phyloP scores from a whole-genome alignment of 1,140 invertebrate genomes.

The Papilio helenus region DNA sequence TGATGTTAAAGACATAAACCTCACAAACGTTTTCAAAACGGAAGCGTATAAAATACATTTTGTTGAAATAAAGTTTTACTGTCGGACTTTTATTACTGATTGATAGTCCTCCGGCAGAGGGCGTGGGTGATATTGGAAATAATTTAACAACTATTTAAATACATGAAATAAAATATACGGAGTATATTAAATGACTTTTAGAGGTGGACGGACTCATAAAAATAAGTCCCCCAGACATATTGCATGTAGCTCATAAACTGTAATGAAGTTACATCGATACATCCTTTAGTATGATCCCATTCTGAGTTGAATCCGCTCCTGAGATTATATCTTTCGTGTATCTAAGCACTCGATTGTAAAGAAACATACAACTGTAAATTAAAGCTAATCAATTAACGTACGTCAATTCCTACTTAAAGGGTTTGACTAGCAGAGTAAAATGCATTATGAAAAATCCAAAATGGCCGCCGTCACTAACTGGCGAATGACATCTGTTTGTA shows the following conservation, averaged over 20 bases:
- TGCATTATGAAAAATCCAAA: too few species aligned
- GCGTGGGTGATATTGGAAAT: not conserved
- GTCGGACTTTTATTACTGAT: not conserved
- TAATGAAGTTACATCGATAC: constrained; percentile 46
- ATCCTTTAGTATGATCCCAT: constrained; percentile 44
- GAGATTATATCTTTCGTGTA: constrained; percentile 11
- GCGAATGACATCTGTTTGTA: too few species aligned
- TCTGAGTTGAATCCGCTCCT: constrained; percentile 43
- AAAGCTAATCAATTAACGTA: too few species aligned
- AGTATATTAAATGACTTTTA: constrained; percentile 42
- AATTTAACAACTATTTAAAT: constrained; percentile 26
- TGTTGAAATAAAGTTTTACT: not conserved
- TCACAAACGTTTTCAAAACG: constrained; percentile 7
- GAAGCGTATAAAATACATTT: constrained; percentile 14
- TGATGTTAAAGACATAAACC: constrained; percentile 5
- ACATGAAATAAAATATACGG: constrained; percentile 46
- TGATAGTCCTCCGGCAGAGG: constrained; percentile 7
- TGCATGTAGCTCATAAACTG: constrained; percentile 50
- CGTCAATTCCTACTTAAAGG: too few species aligned
- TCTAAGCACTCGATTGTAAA: not conserved
- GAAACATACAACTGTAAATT: not conserved
- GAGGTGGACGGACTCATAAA: constrained; percentile 54
- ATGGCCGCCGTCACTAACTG: too few species aligned
- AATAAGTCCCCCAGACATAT: constrained; percentile 42
- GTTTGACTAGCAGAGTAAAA: too few species aligned